These are phyloP conservation scores for Schizopygopsis malacanthus DNA, from an alignment of 2,797 vertebrate genomes.

Conservation along the genomic window DNA sequence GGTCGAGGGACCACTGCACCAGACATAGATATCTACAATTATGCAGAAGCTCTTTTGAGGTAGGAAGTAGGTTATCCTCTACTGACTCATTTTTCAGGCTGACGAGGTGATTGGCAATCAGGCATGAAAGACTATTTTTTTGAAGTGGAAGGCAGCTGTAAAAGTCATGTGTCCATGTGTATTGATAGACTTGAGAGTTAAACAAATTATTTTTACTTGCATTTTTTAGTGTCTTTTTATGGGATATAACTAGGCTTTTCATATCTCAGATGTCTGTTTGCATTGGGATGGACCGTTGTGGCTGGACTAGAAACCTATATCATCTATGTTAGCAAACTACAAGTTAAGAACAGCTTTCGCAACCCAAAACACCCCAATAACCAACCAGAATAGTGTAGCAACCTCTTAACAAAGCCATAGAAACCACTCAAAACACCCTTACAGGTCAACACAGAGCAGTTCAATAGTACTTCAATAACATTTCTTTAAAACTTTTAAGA, in stretches of 20 bases:
- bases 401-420: too few relatives aligned
- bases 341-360: background rate
- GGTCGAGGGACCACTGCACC: conserved; percentile 19
- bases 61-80: conserved; percentile 46
- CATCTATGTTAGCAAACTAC: background rate
- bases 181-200: conserved; percentile 17
- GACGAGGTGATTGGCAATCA: conserved; percentile 48
- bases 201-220: fast-evolving
- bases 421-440: background rate
- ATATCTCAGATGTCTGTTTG: background rate
- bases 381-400: too few relatives aligned
- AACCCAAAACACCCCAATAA: background rate
- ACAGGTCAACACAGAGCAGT: background rate
- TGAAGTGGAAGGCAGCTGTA: conserved; percentile 46
- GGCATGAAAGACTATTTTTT: conserved; percentile 48
- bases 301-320: background rate
- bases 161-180: conserved; percentile 30
- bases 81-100: conserved; percentile 48
- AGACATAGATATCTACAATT: conserved; percentile 37
- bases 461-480: too few relatives aligned
- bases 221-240: background rate
- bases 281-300: background rate
- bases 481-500: too few relatives aligned
- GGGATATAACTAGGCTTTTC: background rate
- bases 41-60: conserved; percentile 41